Base-by-base conservation (phyloP, 30 jellyfish, hydroid and myxozoan genomes). In the Hydractinia symbiolongicarpus region DNA sequence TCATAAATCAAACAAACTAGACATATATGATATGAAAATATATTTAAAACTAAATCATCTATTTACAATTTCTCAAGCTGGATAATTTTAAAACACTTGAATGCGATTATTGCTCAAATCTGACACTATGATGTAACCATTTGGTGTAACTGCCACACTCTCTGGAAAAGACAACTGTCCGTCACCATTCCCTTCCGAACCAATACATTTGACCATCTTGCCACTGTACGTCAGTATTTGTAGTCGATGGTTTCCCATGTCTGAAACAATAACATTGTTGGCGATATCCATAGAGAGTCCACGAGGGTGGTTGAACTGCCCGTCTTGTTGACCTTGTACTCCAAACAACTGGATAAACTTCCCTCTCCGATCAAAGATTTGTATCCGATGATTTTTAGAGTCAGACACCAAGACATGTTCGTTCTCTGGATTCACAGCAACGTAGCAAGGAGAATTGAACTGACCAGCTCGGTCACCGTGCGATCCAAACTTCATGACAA, bases 401-500 rank as follows among this genome's bases (percentile, higher is more conserved):
- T 93, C 99, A 7, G 96, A 93, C 8, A 93, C 96, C 8, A 87
- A 86, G 50, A 93, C 84, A 69, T 87, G 95, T 58, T 93, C 95
- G 56, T 87, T 93, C 73, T 93, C 99, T 8, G 94, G 88, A 53
- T 93, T 82, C 11, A 85, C 96, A 13, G 96, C 95, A 13, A 93
- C 95, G 78, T 93, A 93, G 67, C 99, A 93, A 5, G 99, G 99
- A 4, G 96, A 93, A 54, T 84, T 93, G 83, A 93, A 88, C 69
- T 93, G 99, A n/a, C 99, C 96, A 9, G 95, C 90, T n/a, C 96
- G 92, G 50, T 88, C 99, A 20, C 96, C 96, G 66, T 93, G 95
- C 7, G 95, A 88, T 53, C 99, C 99, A 64, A 93, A 87, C 67
- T 88, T 87, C 99, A 88, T 93, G 76, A 93, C 79, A 70, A 87